Evolutionary conservation across 2,797 vertebrate genomes (phyloP).

Genomic region (Gymnothorax reevesii): DNA sequence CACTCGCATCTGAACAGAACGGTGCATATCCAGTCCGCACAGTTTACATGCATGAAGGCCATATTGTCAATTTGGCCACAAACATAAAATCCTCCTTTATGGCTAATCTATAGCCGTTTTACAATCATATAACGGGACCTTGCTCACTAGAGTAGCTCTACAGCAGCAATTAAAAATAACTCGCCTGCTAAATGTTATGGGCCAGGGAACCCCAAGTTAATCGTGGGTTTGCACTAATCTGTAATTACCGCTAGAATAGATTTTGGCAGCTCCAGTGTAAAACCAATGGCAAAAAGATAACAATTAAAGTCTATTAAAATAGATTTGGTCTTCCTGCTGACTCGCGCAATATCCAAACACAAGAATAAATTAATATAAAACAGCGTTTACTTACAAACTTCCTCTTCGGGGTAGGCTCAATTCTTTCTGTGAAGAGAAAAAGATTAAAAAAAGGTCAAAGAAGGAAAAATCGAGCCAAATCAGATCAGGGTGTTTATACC

Average conservation of each 20-base stretch:
- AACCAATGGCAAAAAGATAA: neutral
- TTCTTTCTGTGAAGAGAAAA: conserved; percentile 87
- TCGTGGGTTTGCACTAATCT: neutral
- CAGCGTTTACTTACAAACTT: conserved; percentile 90
- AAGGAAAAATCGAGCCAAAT: neutral
- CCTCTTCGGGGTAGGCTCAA: conserved; percentile 97
- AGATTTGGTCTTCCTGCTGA: neutral
- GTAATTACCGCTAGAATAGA: neutral
- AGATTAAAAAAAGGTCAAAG: conserved; percentile 20
- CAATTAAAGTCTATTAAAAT: neutral
- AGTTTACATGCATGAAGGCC: neutral
- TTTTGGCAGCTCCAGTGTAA: neutral
- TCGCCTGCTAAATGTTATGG: conserved; percentile 2
- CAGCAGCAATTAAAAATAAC: neutral
- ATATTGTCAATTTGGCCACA: neutral
- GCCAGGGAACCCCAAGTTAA: neutral
- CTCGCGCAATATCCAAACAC: neutral
- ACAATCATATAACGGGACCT: neutral
- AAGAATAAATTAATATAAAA: neutral
- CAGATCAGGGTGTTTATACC: neutral
- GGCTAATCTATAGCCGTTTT: conserved; percentile 1
- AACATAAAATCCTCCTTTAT: neutral
- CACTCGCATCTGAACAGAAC: neutral
- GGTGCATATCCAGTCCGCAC: neutral
- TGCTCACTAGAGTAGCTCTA: neutral